Conservation (phyloP, 1,140 invertebrate species). For the Aphelenchoides avenae region DNA sequence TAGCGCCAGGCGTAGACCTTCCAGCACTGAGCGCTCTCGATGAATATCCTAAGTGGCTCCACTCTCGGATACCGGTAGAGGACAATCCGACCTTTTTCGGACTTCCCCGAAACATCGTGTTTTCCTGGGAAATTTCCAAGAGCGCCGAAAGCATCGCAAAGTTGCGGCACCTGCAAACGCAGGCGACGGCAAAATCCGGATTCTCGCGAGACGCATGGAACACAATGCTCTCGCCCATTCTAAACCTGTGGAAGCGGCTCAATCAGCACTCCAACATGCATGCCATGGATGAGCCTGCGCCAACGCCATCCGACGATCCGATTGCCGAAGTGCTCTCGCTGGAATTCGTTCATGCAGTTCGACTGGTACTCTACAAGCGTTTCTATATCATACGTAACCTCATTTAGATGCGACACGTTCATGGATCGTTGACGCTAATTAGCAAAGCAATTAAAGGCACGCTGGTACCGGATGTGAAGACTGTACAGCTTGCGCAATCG, state of each 20-base stretch:
- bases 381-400: slow-evolving; percentile 18
- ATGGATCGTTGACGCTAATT: slow-evolving; percentile 65
- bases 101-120: slow-evolving; percentile 75
- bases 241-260: slow-evolving; percentile 74
- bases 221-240: slow-evolving; percentile 67
- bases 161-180: slow-evolving; percentile 63
- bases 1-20: slow-evolving; percentile 17
- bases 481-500: slow-evolving; percentile 63
- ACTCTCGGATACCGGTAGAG: slow-evolving; percentile 52
- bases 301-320: slow-evolving; percentile 60
- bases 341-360: slow-evolving; percentile 64
- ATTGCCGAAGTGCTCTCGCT: slow-evolving; percentile 64
- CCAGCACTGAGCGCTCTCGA: slow-evolving; percentile 61
- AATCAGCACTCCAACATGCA: slow-evolving; percentile 60
- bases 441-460: slow-evolving; percentile 68
- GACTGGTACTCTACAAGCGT: slow-evolving; percentile 56
- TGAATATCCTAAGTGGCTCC: slow-evolving; percentile 61
- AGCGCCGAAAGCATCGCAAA: slow-evolving; percentile 67
- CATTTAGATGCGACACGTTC: slow-evolving; percentile 62
- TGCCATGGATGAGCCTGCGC: slow-evolving; percentile 38
- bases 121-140: slow-evolving; percentile 71
- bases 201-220: slow-evolving; percentile 62
- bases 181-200: slow-evolving; percentile 28
- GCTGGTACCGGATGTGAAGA: slow-evolving; percentile 63
- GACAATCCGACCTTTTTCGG: slow-evolving; percentile 72